Conservation (phyloP, 2,797 vertebrate species). For the Myripristis jacobus region DNA sequence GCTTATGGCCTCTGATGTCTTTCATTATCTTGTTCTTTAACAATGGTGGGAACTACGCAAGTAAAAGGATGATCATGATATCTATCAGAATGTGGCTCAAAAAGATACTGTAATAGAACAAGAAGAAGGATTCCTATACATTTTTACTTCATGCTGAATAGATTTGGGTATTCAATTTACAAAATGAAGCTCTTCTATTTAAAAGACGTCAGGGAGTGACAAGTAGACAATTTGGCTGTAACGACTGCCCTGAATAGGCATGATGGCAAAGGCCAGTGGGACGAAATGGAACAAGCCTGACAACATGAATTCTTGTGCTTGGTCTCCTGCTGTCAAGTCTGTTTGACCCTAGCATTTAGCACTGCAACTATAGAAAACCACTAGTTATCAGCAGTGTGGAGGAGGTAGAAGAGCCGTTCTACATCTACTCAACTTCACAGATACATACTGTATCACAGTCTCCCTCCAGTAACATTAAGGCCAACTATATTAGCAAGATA, state of each 20-base stretch:
- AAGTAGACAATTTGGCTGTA: background rate
- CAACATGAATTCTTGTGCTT: slow-evolving; percentile 18
- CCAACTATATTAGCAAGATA: slow-evolving; percentile 9
- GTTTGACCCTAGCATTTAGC: slow-evolving; percentile 25
- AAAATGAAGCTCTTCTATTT: background rate
- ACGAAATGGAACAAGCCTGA: slow-evolving; percentile 7
- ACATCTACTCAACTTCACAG: slow-evolving; percentile 27
- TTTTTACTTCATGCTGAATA: no score
- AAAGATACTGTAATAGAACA: no score
- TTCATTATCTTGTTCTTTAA: slow-evolving; percentile 29
- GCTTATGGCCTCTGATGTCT: slow-evolving; percentile 47
- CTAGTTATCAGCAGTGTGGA: slow-evolving; percentile 9
- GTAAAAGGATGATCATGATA: background rate
- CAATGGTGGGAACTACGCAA: slow-evolving; percentile 42
- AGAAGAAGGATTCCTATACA: no score
- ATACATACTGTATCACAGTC: slow-evolving; percentile 1
- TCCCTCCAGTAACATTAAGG: background rate
- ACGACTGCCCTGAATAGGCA: background rate
- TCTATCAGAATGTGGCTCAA: no score
- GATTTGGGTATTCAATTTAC: background rate
- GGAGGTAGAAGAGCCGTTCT: slow-evolving; percentile 13
- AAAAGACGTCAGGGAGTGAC: background rate
- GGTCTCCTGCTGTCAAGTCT: slow-evolving; percentile 32
- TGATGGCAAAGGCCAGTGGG: slow-evolving; percentile 13
- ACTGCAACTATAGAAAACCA: background rate